Evolutionary conservation across 64 coral and sea anemone genomes (phyloP), one percentile per base, ranked within the genome.

Genomic region (Trachythela sp.): DNA sequence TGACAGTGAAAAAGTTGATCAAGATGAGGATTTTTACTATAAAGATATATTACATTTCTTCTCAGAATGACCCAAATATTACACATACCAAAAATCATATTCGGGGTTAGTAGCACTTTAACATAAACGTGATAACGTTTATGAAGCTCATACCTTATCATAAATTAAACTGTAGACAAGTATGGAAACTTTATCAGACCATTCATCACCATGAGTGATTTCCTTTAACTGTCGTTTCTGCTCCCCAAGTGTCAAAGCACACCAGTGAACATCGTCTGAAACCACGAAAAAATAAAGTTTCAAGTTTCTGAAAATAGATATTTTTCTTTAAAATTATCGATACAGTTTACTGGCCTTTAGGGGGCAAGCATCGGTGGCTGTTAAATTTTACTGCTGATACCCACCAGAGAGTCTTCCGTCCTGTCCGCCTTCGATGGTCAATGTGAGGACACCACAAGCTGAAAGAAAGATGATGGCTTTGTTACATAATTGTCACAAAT

Each of bases 261-360:
- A 94, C 92, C 92, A 94, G 71, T 94, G 86, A 32, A 88, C 49
- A 83, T 94, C 92, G 48, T 94, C 92, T 94, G n/a, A 26, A 39
- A 35, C 34, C 43, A 30, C 43, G 4, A 70, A 68, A 22, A 22
- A 54, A 54, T 10, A 54, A 54, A 18, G 22, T n/a, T n/a, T n/a
- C n/a, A n/a, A 4, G 42, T 45, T 45, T 45, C 42, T 45, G 42
- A 45, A 45, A 45, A 45, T 11, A 45, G n/a, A n/a, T n/a, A n/a
- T n/a, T n/a, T n/a, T n/a, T n/a, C n/a, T n/a, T n/a, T n/a, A n/a
- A n/a, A n/a, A n/a, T n/a, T n/a, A n/a, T n/a, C n/a, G n/a, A n/a
- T n/a, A n/a, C n/a, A n/a, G n/a, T n/a, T 45, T 45, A 45, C 42
- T 45, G 11, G 42, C 42, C n/a, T n/a, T n/a, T n/a, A n/a, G n/a